phyloP scores from a whole-genome alignment of 2,113 vertebrate genomes.

The Meleagris gallopavo region DNA sequence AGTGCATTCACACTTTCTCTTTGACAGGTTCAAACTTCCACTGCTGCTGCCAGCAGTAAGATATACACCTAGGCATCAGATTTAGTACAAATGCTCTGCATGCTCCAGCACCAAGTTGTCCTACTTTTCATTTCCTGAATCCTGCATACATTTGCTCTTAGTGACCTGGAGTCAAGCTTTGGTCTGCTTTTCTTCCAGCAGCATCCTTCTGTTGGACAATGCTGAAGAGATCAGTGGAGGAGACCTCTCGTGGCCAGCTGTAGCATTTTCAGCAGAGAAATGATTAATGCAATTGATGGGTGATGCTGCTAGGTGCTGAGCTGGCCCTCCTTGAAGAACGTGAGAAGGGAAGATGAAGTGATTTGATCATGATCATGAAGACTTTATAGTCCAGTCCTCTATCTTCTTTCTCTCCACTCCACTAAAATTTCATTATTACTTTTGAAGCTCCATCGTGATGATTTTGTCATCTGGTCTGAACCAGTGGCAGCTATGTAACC shows the following conservation, averaged over 20 bases:
- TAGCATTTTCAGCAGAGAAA: not conserved
- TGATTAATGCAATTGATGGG: not conserved
- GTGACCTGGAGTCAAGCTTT: not conserved
- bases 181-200: not conserved
- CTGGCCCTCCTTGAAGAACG: not conserved
- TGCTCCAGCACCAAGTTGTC: not conserved
- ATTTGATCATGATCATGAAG: not conserved
- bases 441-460: not conserved
- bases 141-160: not conserved
- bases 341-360: not conserved
- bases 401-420: not conserved
- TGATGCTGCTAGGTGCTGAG: not conserved
- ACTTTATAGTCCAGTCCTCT: not conserved
- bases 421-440: not conserved
- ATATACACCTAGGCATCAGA: not conserved
- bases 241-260: not conserved
- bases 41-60: not conserved
- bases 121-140: not conserved
- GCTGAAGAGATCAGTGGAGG: not conserved
- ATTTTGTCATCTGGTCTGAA: not conserved
- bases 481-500: not conserved
- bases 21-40: not conserved
- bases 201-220: not conserved
- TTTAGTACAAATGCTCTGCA: not conserved
- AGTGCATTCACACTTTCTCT: not conserved